phyloP scores from a whole-genome alignment of 2,888 invertebrate genomes.

The Pristionchus entomophagus region DNA sequence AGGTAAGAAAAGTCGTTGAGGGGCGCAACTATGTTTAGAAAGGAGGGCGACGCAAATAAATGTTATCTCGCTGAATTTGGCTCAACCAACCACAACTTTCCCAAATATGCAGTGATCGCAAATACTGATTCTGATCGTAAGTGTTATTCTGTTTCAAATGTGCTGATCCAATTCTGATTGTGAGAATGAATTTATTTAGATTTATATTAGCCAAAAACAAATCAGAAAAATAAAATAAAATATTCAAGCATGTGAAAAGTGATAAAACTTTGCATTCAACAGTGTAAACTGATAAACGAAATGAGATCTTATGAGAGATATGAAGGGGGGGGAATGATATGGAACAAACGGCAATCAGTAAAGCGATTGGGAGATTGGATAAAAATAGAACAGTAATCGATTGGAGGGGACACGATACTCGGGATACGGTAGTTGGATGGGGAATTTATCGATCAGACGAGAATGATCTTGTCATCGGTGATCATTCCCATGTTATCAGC shows the following conservation, averaged over 20 bases:
- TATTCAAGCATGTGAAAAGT: neutral
- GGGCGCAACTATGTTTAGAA: neutral
- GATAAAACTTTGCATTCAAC: conserved; percentile 20
- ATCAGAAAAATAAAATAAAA: neutral
- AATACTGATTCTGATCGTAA: no score
- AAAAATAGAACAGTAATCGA: neutral
- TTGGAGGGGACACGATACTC: neutral
- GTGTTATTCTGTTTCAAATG: no score
- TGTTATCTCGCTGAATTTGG: no score
- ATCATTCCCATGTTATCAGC: conserved; percentile 71
- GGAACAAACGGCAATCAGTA: neutral
- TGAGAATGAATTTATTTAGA: conserved; percentile 28
- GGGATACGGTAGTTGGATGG: neutral
- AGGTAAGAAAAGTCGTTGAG: neutral
- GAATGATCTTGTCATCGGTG: conserved; percentile 66
- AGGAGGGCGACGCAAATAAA: neutral
- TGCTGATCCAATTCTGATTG: no score
- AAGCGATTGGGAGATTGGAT: neutral
- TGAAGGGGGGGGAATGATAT: neutral
- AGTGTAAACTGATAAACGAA: neutral
- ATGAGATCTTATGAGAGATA: conserved; percentile 36
- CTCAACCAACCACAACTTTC: no score
- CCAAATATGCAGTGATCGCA: no score
- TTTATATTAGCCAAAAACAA: no score
- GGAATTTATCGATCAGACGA: conserved; percentile 55